A percentile compares a stretch with the other conserved stretches of the same genome.
Evolutionary conservation across 2,797 vertebrate genomes (phyloP).

Genomic region (Anguilla marmorata): DNA sequence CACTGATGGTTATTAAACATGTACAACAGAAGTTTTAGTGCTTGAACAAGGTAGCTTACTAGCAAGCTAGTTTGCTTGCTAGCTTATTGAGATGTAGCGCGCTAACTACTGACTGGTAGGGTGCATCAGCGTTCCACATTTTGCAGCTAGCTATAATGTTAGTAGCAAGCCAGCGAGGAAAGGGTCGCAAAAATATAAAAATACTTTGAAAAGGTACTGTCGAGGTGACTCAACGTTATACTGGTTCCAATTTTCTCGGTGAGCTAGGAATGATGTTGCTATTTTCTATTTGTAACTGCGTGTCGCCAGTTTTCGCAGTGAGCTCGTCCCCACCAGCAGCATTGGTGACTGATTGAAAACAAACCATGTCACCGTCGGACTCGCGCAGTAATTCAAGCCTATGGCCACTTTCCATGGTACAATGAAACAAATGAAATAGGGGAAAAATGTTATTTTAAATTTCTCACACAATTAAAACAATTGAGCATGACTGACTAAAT

Average conservation of each 20-base stretch:
- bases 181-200: background rate
- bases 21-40: constrained; percentile 27
- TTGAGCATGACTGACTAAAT: background rate
- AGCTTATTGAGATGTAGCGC: constrained; percentile 24
- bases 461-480: background rate
- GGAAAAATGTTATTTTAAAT: background rate
- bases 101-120: constrained; percentile 16
- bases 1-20: constrained; percentile 22
- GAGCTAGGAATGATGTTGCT: constrained; percentile 9
- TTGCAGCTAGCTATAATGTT: constrained; percentile 17
- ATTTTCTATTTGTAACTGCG: constrained; percentile 31
- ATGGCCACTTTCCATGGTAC: background rate
- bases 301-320: constrained; percentile 28
- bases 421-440: background rate
- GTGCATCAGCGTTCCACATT: constrained; percentile 21
- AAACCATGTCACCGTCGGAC: constrained; percentile 61
- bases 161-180: background rate
- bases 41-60: background rate
- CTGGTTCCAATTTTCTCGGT: background rate
- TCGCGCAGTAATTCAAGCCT: background rate
- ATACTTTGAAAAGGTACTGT: background rate
- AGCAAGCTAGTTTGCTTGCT: constrained; percentile 13
- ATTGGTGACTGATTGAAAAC: constrained; percentile 55
- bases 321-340: background rate
- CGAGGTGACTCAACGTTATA: background rate